Evolutionary conservation across 2,888 invertebrate species (phyloP).

Genomic region (Oscheius sp.): DNA sequence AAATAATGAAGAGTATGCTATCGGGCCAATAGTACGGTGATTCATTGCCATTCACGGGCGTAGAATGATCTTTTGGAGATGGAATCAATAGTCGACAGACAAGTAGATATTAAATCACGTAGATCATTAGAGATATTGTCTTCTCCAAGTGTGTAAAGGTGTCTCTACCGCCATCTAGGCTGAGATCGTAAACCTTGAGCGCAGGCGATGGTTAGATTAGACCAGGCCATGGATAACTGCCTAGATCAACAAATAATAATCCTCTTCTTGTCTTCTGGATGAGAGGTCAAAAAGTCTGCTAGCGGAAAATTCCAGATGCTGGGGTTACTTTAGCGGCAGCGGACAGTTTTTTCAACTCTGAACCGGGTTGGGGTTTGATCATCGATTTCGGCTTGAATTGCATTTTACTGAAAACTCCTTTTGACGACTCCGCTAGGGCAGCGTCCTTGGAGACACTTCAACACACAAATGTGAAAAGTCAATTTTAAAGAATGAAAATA

Average conservation of each 20-base stretch:
- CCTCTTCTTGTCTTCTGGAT: no score
- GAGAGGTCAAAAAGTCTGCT: background rate
- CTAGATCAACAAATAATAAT: constrained; percentile 4
- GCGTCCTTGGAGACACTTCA: constrained; percentile 28
- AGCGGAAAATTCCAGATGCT: no score
- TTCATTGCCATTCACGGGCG: no score
- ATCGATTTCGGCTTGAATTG: background rate
- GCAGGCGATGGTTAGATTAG: constrained; percentile 29
- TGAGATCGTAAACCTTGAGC: constrained; percentile 32
- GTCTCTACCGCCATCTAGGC: constrained; percentile 31
- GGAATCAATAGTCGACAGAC: background rate
- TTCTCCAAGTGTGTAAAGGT: constrained; percentile 23
- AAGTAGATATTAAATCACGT: background rate
- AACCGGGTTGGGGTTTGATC: no score
- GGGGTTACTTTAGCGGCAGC: background rate
- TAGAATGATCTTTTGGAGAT: background rate
- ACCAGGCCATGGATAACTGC: constrained; percentile 25
- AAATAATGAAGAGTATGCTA: background rate
- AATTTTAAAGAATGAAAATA: background rate
- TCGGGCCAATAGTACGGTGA: no score
- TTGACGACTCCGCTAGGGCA: background rate
- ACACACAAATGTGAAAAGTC: no score
- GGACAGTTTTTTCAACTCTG: background rate
- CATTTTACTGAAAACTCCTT: background rate
- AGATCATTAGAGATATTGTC: constrained; percentile 14